phyloP scores from a whole-genome alignment of 2,888 invertebrate genomes.

The Archips xylosteana region DNA sequence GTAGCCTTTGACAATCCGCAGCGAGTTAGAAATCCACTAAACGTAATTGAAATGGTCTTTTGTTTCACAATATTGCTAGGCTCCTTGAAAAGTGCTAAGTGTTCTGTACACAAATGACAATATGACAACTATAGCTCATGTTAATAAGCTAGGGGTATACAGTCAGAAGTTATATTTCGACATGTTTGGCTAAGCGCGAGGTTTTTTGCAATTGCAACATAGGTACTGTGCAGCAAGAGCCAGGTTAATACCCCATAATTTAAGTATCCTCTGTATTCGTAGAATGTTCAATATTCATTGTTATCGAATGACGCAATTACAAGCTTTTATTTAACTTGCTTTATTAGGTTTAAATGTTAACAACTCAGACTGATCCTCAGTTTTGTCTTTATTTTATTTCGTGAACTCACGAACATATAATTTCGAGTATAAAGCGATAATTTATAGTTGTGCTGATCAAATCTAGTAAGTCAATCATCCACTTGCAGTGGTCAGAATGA shows the following conservation, averaged over 20 bases:
- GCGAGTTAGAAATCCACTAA: background rate
- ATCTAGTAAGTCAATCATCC: no score
- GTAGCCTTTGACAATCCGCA: background rate
- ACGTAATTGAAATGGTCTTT: conserved; percentile 9
- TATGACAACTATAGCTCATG: conserved; percentile 13
- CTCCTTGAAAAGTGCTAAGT: conserved; percentile 30
- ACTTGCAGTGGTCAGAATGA: no score
- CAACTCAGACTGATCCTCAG: no score
- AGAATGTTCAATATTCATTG: no score
- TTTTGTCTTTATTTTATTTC: no score
- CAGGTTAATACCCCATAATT: background rate
- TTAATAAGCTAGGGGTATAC: conserved; percentile 22
- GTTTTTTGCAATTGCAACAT: conserved; percentile 14
- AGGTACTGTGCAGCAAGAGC: background rate
- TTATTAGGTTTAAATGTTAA: no score
- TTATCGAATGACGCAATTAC: no score
- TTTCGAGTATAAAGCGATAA: no score
- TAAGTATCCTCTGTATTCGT: background rate
- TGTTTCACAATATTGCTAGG: conserved; percentile 21
- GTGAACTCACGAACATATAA: no score
- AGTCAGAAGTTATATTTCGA: background rate
- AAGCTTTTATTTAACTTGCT: no score
- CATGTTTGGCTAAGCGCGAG: conserved; percentile 6
- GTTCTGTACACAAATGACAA: conserved; percentile 16
- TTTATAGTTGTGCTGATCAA: no score